A percentile compares a stretch with the other conserved stretches of the same genome.
These are phyloP conservation scores for Drosophila pseudoobscura DNA, from an alignment of 1,140 invertebrate genomes.

Conservation along the genomic window DNA sequence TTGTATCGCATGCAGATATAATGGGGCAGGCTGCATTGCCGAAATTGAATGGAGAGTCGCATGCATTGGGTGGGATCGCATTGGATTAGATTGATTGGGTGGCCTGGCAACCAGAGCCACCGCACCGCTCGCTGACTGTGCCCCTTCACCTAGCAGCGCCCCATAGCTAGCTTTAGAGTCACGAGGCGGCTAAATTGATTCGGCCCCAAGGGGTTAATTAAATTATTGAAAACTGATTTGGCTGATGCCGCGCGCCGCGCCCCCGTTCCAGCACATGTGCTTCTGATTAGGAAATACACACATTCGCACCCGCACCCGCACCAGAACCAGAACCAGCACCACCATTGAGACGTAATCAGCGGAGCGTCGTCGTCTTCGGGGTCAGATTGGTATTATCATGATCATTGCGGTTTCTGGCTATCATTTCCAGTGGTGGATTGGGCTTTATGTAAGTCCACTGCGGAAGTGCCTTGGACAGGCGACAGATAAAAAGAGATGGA, in stretches of 20 bases:
- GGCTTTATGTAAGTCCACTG: constrained; percentile 38
- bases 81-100: no score
- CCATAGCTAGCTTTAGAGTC: constrained; percentile 33
- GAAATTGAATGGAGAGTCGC: no score
- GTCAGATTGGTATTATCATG: constrained; percentile 40
- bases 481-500: constrained; percentile 15
- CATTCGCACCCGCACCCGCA: background rate
- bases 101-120: no score
- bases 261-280: constrained; percentile 41
- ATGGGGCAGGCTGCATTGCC: no score
- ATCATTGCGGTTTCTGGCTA: constrained; percentile 32
- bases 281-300: constrained; percentile 36
- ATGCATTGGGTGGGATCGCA: no score
- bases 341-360: constrained; percentile 17
- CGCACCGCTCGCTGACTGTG: no score
- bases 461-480: constrained; percentile 23
- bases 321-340: background rate
- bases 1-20: no score
- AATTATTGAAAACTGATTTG: constrained; percentile 77
- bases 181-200: constrained; percentile 63
- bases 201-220: constrained; percentile 78
- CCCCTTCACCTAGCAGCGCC: no score
- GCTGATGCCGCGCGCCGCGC: background rate
- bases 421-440: constrained; percentile 17
- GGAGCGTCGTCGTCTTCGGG: constrained; percentile 16